These are phyloP conservation scores for Erebia aethiops DNA, from an alignment of 2,888 invertebrate genomes.

Conservation along the genomic window DNA sequence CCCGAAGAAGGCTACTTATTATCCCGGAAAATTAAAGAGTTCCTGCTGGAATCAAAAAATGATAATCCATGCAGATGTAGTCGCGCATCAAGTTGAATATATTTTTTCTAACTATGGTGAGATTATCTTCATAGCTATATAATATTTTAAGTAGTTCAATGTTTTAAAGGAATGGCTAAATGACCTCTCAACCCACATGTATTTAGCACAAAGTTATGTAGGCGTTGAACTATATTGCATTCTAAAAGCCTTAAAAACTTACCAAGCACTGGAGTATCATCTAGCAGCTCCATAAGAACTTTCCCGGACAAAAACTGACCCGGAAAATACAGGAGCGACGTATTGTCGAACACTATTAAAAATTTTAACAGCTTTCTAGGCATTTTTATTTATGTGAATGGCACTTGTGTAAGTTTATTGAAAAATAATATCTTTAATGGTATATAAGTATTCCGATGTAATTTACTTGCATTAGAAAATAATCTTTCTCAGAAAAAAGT, in stretches of 20 bases:
- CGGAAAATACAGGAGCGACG: constrained; percentile 95
- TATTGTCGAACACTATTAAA: constrained; percentile 96
- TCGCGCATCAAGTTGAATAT: too few species aligned
- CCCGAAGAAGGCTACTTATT: too few species aligned
- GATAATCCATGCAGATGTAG: too few species aligned
- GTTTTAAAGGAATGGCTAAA: constrained; percentile 27
- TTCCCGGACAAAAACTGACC: constrained; percentile 96
- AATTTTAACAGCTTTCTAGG: constrained; percentile 95
- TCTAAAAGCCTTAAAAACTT: constrained; percentile 55
- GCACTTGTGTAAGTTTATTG: background rate
- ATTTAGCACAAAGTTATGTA: constrained; percentile 18
- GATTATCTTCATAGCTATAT: too few species aligned
- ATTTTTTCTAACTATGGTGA: too few species aligned
- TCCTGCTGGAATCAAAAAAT: too few species aligned
- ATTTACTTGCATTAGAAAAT: background rate
- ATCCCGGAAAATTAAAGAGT: too few species aligned
- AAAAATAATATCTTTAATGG: background rate
- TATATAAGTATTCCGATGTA: background rate
- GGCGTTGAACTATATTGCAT: constrained; percentile 2
- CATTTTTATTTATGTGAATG: constrained; percentile 75
- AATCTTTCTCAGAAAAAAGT: background rate
- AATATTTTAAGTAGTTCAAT: constrained; percentile 23
- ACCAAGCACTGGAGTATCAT: constrained; percentile 95
- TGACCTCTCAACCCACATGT: constrained; percentile 41
- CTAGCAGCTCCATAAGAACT: constrained; percentile 95